These are phyloP conservation scores for Sphaerodactylus townsendi DNA, from an alignment of 2,113 vertebrate genomes.

Conservation along the genomic window DNA sequence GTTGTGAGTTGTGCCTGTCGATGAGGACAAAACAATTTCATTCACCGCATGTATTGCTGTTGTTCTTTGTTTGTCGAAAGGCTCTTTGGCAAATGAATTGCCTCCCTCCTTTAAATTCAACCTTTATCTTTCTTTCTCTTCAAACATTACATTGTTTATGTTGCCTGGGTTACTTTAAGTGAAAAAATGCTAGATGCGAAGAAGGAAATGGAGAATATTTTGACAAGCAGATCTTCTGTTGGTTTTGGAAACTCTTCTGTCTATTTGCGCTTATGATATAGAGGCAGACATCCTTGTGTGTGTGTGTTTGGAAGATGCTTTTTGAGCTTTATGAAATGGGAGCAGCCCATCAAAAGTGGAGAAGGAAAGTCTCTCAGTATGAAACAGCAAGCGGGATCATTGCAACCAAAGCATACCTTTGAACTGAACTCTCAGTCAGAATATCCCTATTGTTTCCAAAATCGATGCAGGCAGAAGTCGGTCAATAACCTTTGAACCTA, in stretches of 20 bases:
- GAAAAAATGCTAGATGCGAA: conserved; percentile 4
- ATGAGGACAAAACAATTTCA: background rate
- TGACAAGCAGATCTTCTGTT: conserved; percentile 41
- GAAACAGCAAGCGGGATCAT: background rate
- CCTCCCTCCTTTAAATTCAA: conserved; percentile 25
- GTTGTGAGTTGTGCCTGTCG: background rate
- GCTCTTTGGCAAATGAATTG: conserved; percentile 14
- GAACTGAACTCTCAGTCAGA: background rate
- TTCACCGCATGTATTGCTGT: background rate
- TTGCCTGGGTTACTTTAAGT: conserved; percentile 28
- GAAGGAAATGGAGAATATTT: conserved; percentile 35
- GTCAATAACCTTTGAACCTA: background rate
- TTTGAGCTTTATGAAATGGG: conserved; percentile 9
- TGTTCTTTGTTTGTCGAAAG: background rate
- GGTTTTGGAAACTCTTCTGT: background rate
- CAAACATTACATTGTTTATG: conserved; percentile 42
- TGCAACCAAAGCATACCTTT: background rate
- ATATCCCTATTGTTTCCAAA: background rate
- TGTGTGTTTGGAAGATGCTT: background rate
- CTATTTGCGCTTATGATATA: conserved; percentile 19
- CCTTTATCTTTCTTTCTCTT: conserved; percentile 46
- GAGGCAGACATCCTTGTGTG: background rate
- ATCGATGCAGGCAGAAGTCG: background rate
- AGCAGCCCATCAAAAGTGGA: conserved; percentile 1
- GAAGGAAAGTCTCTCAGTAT: conserved; percentile 18